phyloP scores from a whole-genome alignment of 2,797 vertebrate species.

The Acestrorhynchus altus region DNA sequence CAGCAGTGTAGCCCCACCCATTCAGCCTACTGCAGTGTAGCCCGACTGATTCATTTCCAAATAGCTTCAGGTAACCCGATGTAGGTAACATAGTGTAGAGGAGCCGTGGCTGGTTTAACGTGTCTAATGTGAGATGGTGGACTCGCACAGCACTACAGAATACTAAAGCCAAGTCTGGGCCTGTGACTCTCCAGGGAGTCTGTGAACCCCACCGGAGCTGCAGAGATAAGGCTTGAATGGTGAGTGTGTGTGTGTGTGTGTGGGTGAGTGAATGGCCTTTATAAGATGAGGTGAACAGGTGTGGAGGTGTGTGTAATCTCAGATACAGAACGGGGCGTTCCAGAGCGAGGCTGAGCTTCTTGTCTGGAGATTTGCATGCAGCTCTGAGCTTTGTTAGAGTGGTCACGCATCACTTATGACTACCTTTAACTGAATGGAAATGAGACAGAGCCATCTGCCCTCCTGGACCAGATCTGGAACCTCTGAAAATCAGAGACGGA shows the following conservation, averaged over 20 bases:
- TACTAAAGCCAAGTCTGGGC: no score
- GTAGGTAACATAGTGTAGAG: no score
- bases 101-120: no score
- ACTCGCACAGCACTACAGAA: no score
- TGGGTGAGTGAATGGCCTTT: constrained; percentile 20
- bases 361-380: neutral
- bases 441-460: neutral
- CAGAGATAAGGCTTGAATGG: neutral
- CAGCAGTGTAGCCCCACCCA: no score
- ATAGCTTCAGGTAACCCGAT: no score
- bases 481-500: no score
- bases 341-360: neutral
- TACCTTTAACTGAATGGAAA: constrained; percentile 4
- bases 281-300: neutral
- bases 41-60: no score
- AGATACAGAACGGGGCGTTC: neutral
- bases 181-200: neutral
- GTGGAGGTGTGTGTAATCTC: neutral
- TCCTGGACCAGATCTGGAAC: no score
- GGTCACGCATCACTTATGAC: constrained; percentile 4
- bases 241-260: constrained; percentile 8
- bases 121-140: no score
- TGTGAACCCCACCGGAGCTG: no score
- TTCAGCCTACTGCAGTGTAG: no score
- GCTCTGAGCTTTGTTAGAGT: constrained; percentile 7